Evolutionary conservation across 2,888 invertebrate species (phyloP), one percentile per base, ranked within the genome.

Genomic region (Fragum sueziense): DNA sequence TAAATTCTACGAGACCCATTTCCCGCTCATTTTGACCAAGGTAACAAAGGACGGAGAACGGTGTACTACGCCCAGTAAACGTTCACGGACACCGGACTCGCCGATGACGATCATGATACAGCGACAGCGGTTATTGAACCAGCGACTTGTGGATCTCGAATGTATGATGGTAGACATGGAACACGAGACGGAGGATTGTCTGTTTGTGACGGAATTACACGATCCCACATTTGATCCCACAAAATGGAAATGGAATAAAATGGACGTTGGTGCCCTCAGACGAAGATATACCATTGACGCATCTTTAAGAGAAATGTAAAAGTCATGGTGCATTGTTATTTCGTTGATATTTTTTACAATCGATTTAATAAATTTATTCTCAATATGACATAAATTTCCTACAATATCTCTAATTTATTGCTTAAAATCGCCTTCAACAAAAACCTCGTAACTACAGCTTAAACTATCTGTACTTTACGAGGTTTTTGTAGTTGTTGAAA

Each of bases 211-310:
- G 2, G 82, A 84, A 52, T 61, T 84, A n/a, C 57, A 75, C 33
- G 68, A 70, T 22, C 9, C 61, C 6, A 61, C 70, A 0, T 84
- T 84, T 62, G 69, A 84, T 33, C 84, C 84, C 1, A 82, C 80
- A 0, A 68, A 37, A 37, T 84, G 82, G 82, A 37, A 71, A 7
- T 84, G 77, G 73, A 74, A 76, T 51, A 81, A 72, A 37, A 22
- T 81, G 29, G 84, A 84, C 37, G 74, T 70, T 1, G 52, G n/a
- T 6, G 61, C 62, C 7, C 33, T 84, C 37, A 20, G 59, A 17
- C 76, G 84, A 2, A 33, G 84, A 27, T 81, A 79, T 34, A 81
- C 81, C 0, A 81, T 81, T 27, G 81, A 79, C 22, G 80, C 78
- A n/a, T 65, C 70, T 0, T 71, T 76, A 14, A 61, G 68, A 31